Base-by-base conservation (phyloP, 2,888 invertebrate species). In the Amphipoea lucens region DNA sequence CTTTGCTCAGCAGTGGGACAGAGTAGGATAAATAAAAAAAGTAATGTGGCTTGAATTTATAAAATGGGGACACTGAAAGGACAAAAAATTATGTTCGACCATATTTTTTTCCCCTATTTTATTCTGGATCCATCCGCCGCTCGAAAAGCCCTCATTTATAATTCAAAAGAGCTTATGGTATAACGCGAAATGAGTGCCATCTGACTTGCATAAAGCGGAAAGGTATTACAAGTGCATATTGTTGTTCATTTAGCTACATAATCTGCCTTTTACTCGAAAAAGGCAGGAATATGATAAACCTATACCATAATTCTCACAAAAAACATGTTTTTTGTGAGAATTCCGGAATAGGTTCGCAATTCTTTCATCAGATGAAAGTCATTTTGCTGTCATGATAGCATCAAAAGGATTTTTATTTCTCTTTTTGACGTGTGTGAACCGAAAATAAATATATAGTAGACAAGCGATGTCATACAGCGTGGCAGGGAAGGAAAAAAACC, bases 121-220 rank as follows among this genome's bases (percentile, higher is more conserved):
- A 57, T 45, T 14, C 42, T 20, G 7, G 17, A 60, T 36, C 65
- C 54, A n/a, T 70, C 12, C 6, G 17, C 14, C 9, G 11, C 54
- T 62, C n/a, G 9, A 42, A 70, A 79, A 85, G 42, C 85, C 40
- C 70, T 74, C 74, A 82, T 82, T 74, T 85, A 79, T 79, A 69
- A 73, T 68, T 72, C 79, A 65, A 65, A 60, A 80, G 42, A 65
- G 65, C 73, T 80, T 82, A 72, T 79, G 79, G 54, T 57, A 63
- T 62, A 48, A 72, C 40, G 40, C 1, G 12, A 72, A 68, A 48
- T 48, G 40, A 78, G 23, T 63, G 40, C 36, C 60, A 65, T 81
- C 67, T 84, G 71, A 67, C 84, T 84, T 72, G 72, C 80, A 84
- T 57, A 72, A 79, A 72, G 67, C 29, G 11, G 40, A 20, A 2